Base-by-base conservation (phyloP, 2,113 vertebrate genomes). In the Trogon surrucura region DNA sequence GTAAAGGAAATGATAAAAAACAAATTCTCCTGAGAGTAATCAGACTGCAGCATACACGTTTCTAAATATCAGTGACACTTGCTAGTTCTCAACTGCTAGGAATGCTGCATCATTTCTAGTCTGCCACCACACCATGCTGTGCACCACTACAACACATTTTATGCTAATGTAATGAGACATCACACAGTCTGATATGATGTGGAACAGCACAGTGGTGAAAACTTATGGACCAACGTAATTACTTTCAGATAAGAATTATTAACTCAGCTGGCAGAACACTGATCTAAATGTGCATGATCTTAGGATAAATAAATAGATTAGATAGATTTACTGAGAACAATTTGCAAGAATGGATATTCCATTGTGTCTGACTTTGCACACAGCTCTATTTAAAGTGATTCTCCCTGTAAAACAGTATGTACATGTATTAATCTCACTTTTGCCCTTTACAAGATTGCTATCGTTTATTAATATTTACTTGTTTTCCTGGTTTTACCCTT, bases 271-370 rank as follows among this genome's bases (percentile, higher is more conserved):
- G 93, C 92, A 96, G 90, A 96, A 89, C 75, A 91, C 16, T 34
- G 86, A 92, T 88, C 62, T 95, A 96, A 97, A 95, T 91, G 93
- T 71, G 80, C 53, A 96, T 71, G 89, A 95, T 97, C 89, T 91
- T 79, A 83, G 41, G 84, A 95, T 92, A 97, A 96, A 96, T 97
- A 96, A 97, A 96, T 96, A 96, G 71, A 95, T 95, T 88, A 93
- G 60, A 91, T 88, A 91, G 86, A 90, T 96, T 96, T 96, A 93
- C 53, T 65, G 80, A 93, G 78, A 88, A 81, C 86, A 91, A 62
- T 95, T 95, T 92, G 45, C 66, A 89, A 87, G 78, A 95, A 96
- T 69, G 65, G 73, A 47, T 91, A 89, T 89, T 96, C 88, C 88
- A 41, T 70, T 94, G 61, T 80, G 77, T 65, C 86, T 95, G 77